Evolutionary conservation across 2,888 invertebrate species (phyloP), one percentile per base, ranked within the genome.

Genomic region (Erynnis tages): DNA sequence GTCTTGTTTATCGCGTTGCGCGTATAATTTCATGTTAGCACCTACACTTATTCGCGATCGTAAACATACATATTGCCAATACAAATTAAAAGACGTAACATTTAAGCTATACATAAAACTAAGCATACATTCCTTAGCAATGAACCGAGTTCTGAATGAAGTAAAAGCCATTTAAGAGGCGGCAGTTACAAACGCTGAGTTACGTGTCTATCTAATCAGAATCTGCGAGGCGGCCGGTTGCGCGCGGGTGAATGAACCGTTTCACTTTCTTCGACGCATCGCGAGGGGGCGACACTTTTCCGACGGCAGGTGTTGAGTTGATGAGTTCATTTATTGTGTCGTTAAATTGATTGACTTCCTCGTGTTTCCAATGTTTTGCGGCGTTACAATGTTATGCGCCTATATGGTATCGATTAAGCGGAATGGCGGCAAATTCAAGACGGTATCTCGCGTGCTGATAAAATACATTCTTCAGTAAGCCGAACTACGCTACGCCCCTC

Each of bases 231-330:
- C 59, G 50, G 43, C 50, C 50, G 50, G 50, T 50, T 53, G 56
- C 63, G 62, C 63, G 41, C 54, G 61, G 82, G 79, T 81, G 74
- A 82, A 81, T 67, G 82, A 79, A 56, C 56, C 69, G 67, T 78
- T 84, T 83, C 82, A 84, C 84, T 86, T 84, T 85, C 80, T 62
- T 66, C 65, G 65, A 65, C 60, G 60, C 59, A 59, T 62, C 73
- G 70, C 69, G 66, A 79, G 79, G 73, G 77, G 84, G 82, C 79
- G 76, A 73, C 79, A 79, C 76, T 76, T 76, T 73, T 72, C 66
- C 68, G 65, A 48, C 54, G 32, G 58, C 38, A 50, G 49, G 48
- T 59, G 54, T 53, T 53, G 52, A 58, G 56, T 49, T 56, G 50
- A 45, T 41, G 29, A 23, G 37, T 52, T 44, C 48, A 44, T 49